Evolutionary conservation across 1,140 invertebrate species (phyloP), one percentile per base, ranked within the genome.

Genomic region (Phymastichus coffea): DNA sequence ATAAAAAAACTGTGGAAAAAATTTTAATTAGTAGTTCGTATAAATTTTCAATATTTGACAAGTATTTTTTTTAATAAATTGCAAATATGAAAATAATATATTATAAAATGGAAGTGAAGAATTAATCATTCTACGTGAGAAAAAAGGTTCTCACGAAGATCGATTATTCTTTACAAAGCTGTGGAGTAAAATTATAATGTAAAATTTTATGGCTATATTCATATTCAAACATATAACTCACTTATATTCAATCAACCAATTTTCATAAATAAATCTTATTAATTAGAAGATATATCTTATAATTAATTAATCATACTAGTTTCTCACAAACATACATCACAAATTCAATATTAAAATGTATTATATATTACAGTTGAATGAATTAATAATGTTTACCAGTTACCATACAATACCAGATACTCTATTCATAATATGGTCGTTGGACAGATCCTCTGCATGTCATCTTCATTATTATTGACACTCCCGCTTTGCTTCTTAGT

Each of bases 401-500:
- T 35, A 46, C 33, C 37, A 48, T 35, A 52, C 49, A 44, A 30
- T 58, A 52, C 48, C 48, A 49, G 17, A 26, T 35, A 17, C n/a
- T n/a, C n/a, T n/a, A 46, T 3, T 3, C 1, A 43, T 4, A 9
- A 8, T 3, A 1, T 38, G 3, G 6, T 28, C 33, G 9, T 37
- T 10, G 46, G 25, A 1, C 2, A 20, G 23, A 48, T 26, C 46
- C 17, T 40, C 37, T 4, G 28, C 23, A 35, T n/a, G 7, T 2
- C 17, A 28, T 49, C 14, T 8, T 49, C 14, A 40, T 43, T 14
- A 20, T n/a, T 19, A 20, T 37, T 38, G 19, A 19, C 59, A 61
- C 59, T 61, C 59, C 59, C 59, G 59, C 0, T 61, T 60, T 48
- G 52, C 46, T 54, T 55, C 59, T 17, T 61, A 61, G 22, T 61